These are phyloP conservation scores for Globodera rostochiensis DNA, from an alignment of 1,140 invertebrate species.

Conservation along the genomic window DNA sequence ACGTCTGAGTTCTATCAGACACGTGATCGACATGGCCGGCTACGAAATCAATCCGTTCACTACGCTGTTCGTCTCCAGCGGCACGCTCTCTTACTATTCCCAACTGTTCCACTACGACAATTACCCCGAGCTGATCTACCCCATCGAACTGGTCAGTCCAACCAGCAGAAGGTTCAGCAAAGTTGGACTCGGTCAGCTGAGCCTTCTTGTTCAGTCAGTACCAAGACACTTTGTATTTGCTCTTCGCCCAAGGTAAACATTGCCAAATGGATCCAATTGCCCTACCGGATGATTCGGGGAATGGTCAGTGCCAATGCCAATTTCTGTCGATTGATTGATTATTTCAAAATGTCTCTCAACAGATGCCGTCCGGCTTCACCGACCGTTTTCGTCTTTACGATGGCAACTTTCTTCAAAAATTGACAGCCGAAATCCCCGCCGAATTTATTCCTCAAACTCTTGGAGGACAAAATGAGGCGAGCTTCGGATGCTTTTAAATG, in stretches of 20 bases:
- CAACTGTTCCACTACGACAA: slow-evolving; percentile 65
- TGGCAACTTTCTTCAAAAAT: slow-evolving; percentile 53
- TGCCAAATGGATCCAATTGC: slow-evolving; percentile 64
- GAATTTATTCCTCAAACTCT: slow-evolving; percentile 59
- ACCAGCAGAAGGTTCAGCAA: neutral
- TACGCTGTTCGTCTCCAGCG: slow-evolving; percentile 63
- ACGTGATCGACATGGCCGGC: slow-evolving; percentile 62
- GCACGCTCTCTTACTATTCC: slow-evolving; percentile 63
- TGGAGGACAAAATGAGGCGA: slow-evolving; percentile 58
- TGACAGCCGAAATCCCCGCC: slow-evolving; percentile 54
- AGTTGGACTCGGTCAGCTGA: too few relatives aligned
- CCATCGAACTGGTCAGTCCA: slow-evolving; percentile 57
- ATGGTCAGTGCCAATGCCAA: slow-evolving; percentile 32
- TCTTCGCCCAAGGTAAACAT: slow-evolving; percentile 48
- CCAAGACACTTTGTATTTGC: too few relatives aligned
- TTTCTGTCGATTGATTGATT: neutral
- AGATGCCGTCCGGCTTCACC: slow-evolving; percentile 63
- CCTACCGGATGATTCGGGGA: slow-evolving; percentile 53
- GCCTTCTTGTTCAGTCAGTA: too few relatives aligned
- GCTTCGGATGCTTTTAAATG: too few relatives aligned
- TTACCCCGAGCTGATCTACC: slow-evolving; percentile 64
- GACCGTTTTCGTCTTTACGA: slow-evolving; percentile 64
- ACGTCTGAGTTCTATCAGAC: slow-evolving; percentile 54
- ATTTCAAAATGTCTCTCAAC: neutral
- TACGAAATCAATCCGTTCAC: slow-evolving; percentile 66